Percentiles rank a stretch among this genome's conserved stretches.
phyloP scores from a whole-genome alignment of 2,113 vertebrate genomes.

The Synodontis membranacea region DNA sequence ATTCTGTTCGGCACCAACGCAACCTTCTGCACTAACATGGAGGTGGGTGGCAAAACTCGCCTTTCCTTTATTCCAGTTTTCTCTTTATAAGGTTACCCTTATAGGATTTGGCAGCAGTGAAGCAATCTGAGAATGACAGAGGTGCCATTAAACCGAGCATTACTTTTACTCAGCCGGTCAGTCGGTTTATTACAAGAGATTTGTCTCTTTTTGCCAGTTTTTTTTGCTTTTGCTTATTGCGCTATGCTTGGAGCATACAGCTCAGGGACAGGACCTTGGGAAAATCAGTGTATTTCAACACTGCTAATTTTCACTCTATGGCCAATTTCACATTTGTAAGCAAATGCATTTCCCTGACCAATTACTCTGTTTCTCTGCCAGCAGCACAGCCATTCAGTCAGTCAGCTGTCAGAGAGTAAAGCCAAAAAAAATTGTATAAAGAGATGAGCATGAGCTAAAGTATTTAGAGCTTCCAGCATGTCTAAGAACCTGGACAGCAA shows the following conservation, averaged over 20 bases:
- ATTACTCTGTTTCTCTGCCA: conserved; percentile 1
- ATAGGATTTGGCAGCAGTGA: neutral
- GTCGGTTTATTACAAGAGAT: conserved; percentile 11
- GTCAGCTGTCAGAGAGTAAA: conserved; percentile 12
- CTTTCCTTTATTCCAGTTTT: neutral
- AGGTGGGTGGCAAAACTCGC: conserved; percentile 72
- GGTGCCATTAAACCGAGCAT: conserved; percentile 2
- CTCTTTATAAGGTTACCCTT: neutral
- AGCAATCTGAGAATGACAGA: conserved; percentile 5
- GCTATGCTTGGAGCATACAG: neutral
- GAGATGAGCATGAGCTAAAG: neutral
- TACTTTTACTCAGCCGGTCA: conserved; percentile 15
- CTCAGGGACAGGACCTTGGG: conserved; percentile 9
- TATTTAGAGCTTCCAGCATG: neutral
- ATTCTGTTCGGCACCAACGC: conserved; percentile 96
- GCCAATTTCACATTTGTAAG: conserved; percentile 32
- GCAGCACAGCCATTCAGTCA: conserved; percentile 6
- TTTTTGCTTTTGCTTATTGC: neutral
- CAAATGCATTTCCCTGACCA: neutral
- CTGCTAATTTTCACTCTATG: conserved; percentile 26
- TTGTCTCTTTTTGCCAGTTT: neutral
- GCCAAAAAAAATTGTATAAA: neutral
- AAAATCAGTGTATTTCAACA: conserved; percentile 16
- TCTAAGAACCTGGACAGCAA: neutral
- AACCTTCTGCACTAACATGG: conserved; percentile 95